phyloP scores from a whole-genome alignment of 2,888 invertebrate genomes.

The Drosophila nr. medialis region DNA sequence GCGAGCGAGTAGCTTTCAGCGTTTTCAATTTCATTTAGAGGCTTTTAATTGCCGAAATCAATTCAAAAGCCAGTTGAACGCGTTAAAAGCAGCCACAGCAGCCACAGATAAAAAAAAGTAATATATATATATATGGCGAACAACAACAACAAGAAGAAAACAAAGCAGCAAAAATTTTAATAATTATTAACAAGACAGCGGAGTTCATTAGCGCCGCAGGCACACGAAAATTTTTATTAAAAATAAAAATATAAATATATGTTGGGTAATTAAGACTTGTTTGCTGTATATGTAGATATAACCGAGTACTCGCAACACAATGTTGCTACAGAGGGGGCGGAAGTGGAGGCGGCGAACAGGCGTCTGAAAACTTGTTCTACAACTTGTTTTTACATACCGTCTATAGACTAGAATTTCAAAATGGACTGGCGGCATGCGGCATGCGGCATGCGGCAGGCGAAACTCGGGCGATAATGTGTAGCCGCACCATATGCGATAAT shows the following conservation, averaged over 20 bases:
- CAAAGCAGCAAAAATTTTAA: slow-evolving; percentile 54
- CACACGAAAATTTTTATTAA: slow-evolving; percentile 24
- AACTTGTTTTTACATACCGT: slow-evolving; percentile 77
- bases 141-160: slow-evolving; percentile 14
- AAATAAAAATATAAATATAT: slow-evolving; percentile 61
- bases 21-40: slow-evolving; percentile 77
- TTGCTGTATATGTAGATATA: slow-evolving; percentile 48
- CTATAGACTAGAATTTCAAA: slow-evolving; percentile 59
- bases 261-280: slow-evolving; percentile 82
- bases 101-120: slow-evolving; percentile 23
- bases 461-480: slow-evolving; percentile 59
- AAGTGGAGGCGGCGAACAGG: slow-evolving; percentile 54
- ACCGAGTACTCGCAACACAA: slow-evolving; percentile 45
- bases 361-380: slow-evolving; percentile 81
- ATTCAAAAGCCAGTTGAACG: slow-evolving; percentile 79
- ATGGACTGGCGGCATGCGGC: slow-evolving; percentile 4
- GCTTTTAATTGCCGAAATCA: slow-evolving; percentile 78
- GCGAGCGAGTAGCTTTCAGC: slow-evolving; percentile 62
- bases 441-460: slow-evolving; percentile 14
- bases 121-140: background rate
- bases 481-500: slow-evolving; percentile 76
- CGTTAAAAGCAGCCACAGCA: slow-evolving; percentile 73
- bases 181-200: slow-evolving; percentile 76
- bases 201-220: slow-evolving; percentile 69
- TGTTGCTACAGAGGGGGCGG: slow-evolving; percentile 30